Evolutionary conservation across 2,888 invertebrate genomes (phyloP), one percentile per base, ranked within the genome.

Genomic region (Vesta saturnalis): DNA sequence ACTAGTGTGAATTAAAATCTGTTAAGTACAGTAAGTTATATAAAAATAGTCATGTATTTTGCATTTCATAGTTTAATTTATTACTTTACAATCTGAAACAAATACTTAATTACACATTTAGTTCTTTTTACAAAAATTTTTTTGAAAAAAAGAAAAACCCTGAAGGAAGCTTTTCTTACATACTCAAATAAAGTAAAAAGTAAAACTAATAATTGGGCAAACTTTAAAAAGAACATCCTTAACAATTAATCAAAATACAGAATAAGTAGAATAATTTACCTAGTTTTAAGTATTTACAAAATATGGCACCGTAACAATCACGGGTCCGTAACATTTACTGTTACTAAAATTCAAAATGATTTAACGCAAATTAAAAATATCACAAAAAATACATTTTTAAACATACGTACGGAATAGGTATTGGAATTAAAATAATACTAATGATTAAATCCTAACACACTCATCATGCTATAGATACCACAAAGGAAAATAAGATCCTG

Each of bases 261-360:
- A 30, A 6, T 30, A 30, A 6, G 30, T 43, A 49, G 8, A 6
- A 18, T 49, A 49, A 18, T 12, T 49, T n/a, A 18, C 4, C 14
- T 18, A 49, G 19, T n/a, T n/a, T 52, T 16, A 14, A 15, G 2
- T 56, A 56, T 30, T 56, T 56, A 56, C 56, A 56, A 16, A 30
- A 56, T 56, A 58, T 58, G 58, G 58, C 58, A 58, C 39, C 43
- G 5, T 30, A 19, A 58, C 10, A 39, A 58, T 58, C 58, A 58
- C 58, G 58, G 58, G 10, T 58, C 58, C 35, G 16, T 43, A 43
- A 19, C 39, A 16, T n/a, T 2, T 35, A 39, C 16, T 16, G 1
- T 56, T 54, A 18, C 10, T 1, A 54, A 39, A 57, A 16, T 18
- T 39, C 10, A 23, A 1, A 58, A 43, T 18, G 14, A 19, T 21